Conservation (phyloP, 1,140 invertebrate species). For the Hirudo medicinalis region DNA sequence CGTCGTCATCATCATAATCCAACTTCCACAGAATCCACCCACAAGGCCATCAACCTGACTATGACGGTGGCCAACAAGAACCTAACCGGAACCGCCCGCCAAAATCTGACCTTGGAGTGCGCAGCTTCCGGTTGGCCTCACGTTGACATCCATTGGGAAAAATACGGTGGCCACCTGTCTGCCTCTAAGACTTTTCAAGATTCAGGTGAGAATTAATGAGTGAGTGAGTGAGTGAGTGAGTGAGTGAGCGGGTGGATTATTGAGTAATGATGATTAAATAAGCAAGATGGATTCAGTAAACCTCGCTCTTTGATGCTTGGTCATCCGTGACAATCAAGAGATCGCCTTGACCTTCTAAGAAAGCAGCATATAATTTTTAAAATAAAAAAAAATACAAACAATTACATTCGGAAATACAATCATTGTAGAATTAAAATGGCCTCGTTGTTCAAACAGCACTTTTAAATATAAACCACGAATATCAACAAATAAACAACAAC, state of each 20-base stretch:
- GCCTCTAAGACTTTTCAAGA: background rate
- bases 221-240: background rate
- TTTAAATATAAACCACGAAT: background rate
- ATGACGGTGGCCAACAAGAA: slow-evolving; percentile 7
- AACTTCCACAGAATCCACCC: background rate
- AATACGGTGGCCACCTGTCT: slow-evolving; percentile 10
- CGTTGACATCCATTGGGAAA: slow-evolving; percentile 1
- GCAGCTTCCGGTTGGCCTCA: background rate
- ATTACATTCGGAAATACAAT: background rate
- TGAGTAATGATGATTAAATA: too few relatives aligned
- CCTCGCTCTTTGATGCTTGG: too few relatives aligned
- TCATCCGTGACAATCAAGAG: too few relatives aligned
- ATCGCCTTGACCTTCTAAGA: background rate
- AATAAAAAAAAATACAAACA: background rate
- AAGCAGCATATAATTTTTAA: background rate
- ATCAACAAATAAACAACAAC: background rate
- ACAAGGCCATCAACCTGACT: background rate
- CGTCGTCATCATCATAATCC: slow-evolving; percentile 6
- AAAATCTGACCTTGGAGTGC: slow-evolving; percentile 13
- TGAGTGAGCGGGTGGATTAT: too few relatives aligned
- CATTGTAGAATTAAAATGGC: background rate
- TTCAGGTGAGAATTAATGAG: background rate
- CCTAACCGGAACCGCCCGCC: background rate
- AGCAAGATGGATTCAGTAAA: too few relatives aligned
- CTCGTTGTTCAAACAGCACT: too few relatives aligned